phyloP scores from a whole-genome alignment of 2,888 invertebrate genomes.

The Autographa pulchrina region DNA sequence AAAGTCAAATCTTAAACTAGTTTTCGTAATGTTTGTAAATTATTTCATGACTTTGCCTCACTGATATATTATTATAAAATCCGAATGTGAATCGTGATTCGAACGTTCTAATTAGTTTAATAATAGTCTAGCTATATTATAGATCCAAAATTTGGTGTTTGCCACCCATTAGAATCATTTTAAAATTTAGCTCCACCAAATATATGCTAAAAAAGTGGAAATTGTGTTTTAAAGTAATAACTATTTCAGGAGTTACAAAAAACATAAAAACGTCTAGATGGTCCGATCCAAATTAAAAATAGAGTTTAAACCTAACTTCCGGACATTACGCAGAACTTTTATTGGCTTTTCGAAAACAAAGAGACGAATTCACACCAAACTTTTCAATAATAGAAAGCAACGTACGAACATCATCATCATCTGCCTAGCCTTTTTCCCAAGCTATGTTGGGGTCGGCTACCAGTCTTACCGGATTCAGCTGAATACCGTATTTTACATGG shows the following conservation, averaged over 20 bases:
- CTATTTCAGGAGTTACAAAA: neutral
- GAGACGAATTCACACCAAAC: neutral
- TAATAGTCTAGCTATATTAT: neutral
- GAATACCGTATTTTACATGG: too few relatives aligned
- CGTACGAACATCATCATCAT: too few relatives aligned
- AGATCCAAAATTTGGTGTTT: neutral
- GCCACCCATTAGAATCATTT: neutral
- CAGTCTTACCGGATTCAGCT: too few relatives aligned
- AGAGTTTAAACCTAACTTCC: neutral
- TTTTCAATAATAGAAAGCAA: constrained; percentile 1
- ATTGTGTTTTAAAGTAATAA: neutral
- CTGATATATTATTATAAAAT: too few relatives aligned
- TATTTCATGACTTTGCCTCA: too few relatives aligned
- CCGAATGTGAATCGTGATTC: too few relatives aligned
- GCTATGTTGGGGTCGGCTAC: too few relatives aligned
- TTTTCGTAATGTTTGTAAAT: too few relatives aligned
- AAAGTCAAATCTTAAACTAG: too few relatives aligned
- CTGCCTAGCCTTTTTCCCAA: too few relatives aligned
- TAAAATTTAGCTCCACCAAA: neutral
- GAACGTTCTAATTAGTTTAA: neutral
- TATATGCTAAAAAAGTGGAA: neutral
- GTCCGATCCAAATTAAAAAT: neutral
- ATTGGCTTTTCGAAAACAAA: neutral
- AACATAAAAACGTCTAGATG: neutral
- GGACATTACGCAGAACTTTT: neutral